Base-by-base conservation (phyloP, 2,113 vertebrate genomes). In the Narcine bancroftii region DNA sequence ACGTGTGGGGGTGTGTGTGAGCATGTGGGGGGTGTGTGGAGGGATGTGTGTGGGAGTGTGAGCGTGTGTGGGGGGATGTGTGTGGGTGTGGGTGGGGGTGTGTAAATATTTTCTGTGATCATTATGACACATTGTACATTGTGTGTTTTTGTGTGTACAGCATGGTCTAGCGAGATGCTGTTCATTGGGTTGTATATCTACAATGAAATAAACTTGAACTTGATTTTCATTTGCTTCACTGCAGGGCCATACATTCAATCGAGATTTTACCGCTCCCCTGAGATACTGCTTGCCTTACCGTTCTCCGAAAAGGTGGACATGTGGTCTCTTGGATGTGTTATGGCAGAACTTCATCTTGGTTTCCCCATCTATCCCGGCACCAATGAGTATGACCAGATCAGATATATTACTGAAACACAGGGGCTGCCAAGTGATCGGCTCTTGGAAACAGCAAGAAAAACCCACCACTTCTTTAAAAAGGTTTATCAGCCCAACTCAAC, bases 261-360 rank as follows among this genome's bases (percentile, higher is more conserved):
- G 3, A 95, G 96, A 29, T 97, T 96, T 94, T 97, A 97, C 93
- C 93, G 96, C 81, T 95, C 96, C 0, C 96, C 96, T 0, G 96
- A 97, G 94, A 96, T 97, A n/a, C 92, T 97, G 39, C 79, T 97
- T 92, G 96, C 96, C 2, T 65, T 97, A 92, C 96, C 97, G 0
- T 97, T 97, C 94, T 95, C 94, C 0, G 95, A 97, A 93, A 96
- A 96, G 92, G 94, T 97, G 89, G 96, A 97, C 0, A 33, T 97
- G 72, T 97, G 96, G 96, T 97, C 96, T 0, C 76, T 97, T 93
- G 96, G 96, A 2, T 97, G 96, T 0, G 93, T 96, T 87, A 94
- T 96, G 94, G 95, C 95, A 0, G 96, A 97, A 92, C 95, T 97
- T 1, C 95, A 95, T 92, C 93, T 97, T 45, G 96, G 97, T 15